Base-by-base conservation (phyloP, 30 jellyfish, hydroid and myxozoan species). In the Chironex yamaguchii region DNA sequence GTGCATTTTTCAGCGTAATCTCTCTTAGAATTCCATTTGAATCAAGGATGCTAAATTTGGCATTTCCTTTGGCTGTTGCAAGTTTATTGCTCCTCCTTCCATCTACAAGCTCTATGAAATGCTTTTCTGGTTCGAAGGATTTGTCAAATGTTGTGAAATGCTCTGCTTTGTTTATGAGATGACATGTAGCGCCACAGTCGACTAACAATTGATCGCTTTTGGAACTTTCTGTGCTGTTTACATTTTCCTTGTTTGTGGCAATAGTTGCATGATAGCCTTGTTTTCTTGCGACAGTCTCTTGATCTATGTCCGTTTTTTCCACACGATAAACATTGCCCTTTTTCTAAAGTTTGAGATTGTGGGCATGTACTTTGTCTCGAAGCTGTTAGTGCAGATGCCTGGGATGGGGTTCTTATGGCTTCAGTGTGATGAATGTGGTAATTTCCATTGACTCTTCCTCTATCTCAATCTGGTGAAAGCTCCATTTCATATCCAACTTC, bases 171-270 rank as follows among this genome's bases (percentile, higher is more conserved):
- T 70, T 30, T 13, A 70, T 22, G 3, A 74, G 48, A 34, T 51
- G 48, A 48, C 87, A 74, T 1, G 84, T 74, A 6, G 90, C 90
- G 17, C 90, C 90, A 63, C 90, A 79, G 33, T 79, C 90, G 30
- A 79, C 86, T 3, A 79, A 84, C 1, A 79, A 51, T 58, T 30
- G 34, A 23, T 62, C 51, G 0, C 36, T 72, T 12, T 29, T 22
- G 4, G 36, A 36, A 48, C 29, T 51, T 72, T 22, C 76, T 75
- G 87, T 76, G 1, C 67, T 48, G n/a, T n/a, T n/a, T n/a, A n/a
- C n/a, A n/a, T n/a, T 81, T 84, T 6, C 91, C 91, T 35, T 21
- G 86, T 21, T 65, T 64, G 24, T 27, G 26, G 52, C 91, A 81
- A 63, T 21, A 81, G n/a, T 81, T 66, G 68, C 91, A 81, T 22